Evolutionary conservation across 1,140 invertebrate species (phyloP), one percentile per base, ranked within the genome.

Genomic region (Pogonognathellus flavescens): DNA sequence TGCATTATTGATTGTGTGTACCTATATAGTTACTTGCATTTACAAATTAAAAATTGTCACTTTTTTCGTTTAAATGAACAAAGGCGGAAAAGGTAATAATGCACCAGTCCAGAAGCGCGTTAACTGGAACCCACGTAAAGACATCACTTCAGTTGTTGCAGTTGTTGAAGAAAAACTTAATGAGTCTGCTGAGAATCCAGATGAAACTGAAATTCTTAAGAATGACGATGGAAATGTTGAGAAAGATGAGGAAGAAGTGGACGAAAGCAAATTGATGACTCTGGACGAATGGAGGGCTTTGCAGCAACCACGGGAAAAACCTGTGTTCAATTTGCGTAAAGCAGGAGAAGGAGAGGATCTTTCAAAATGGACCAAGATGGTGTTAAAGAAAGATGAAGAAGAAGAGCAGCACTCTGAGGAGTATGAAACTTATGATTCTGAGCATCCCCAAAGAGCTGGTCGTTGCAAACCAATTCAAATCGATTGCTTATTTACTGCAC

Each of bases 281-380:
- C 91, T 97, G 82, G 96, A 97, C 89, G 96, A 97, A 92, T 97
- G 95, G 94, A 96, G 96, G 91, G 95, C 95, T 83, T 91, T 95
- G 89, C 93, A 94, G 88, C 41, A 92, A 89, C 93, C 93, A 83
- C 93, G 95, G 89, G 93, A 93, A 62, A 95, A 95, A 89, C 96
- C 96, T 31, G 94, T 94, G 87, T 98, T 95, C 90, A 98, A 98
- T 91, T 91, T 97, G 87, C 94, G 97, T 84, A 97, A 97, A 91
- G 95, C 97, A 83, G 96, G 96, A 66, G 96, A 98, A 92, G 97
- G 97, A 57, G 96, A 97, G 90, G 96, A 97, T 90, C 92, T 94
- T 57, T 94, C 94, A 66, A 95, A 97, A 90, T 97, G 96, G 96
- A 97, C 97, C 91, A 97, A 97, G 89, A 95, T 97, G 93, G 95